phyloP scores from a whole-genome alignment of 2,888 invertebrate genomes.

The Morinoia aosen region DNA sequence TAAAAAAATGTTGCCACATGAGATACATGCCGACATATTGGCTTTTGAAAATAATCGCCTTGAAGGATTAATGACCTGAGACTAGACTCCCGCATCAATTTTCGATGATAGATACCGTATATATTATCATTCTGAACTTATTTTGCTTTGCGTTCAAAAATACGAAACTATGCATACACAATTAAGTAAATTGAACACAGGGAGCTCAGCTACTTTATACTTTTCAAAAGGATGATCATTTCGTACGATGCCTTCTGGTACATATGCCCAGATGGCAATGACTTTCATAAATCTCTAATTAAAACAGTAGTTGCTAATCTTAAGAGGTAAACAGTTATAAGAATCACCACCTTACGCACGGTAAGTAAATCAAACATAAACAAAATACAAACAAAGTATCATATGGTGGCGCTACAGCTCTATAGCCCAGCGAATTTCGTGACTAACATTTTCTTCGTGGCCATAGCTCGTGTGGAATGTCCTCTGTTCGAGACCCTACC shows the following conservation, averaged over 20 bases:
- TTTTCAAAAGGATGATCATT: neutral
- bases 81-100: neutral
- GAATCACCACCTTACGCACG: neutral
- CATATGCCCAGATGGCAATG: neutral
- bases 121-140: neutral
- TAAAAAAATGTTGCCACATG: too few relatives aligned
- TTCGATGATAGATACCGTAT: neutral
- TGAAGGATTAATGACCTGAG: neutral
- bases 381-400: neutral
- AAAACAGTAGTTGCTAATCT: neutral
- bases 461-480: too few relatives aligned
- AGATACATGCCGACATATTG: too few relatives aligned
- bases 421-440: neutral
- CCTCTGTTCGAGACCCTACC: too few relatives aligned
- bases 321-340: neutral
- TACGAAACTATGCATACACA: neutral
- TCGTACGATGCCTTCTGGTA: neutral
- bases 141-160: neutral
- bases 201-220: neutral
- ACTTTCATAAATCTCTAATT: neutral
- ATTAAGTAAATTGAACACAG: neutral
- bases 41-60: too few relatives aligned
- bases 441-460: neutral
- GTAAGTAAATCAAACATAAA: neutral
- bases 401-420: neutral